A percentile compares a stretch with the other conserved stretches of the same genome.
Conservation (phyloP, 2,797 vertebrate genomes). For the Notolepis coatsorum region DNA sequence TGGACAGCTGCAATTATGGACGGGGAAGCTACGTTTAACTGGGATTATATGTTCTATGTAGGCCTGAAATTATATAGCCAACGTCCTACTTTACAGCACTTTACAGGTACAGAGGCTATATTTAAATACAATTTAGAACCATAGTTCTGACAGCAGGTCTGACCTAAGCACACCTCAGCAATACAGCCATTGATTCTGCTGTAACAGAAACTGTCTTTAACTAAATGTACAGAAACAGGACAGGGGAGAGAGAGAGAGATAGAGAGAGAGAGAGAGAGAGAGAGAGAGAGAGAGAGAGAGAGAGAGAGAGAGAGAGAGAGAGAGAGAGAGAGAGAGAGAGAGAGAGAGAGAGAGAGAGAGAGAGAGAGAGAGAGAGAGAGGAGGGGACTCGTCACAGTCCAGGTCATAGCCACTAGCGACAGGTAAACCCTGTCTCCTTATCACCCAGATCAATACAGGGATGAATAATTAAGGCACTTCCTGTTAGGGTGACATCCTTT, state of each 20-base stretch:
- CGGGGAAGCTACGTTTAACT: too few relatives aligned
- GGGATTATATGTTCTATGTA: too few relatives aligned
- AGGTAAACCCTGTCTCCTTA: slow-evolving; percentile 49
- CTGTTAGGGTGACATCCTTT: slow-evolving; percentile 26
- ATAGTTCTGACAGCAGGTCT: slow-evolving; percentile 4
- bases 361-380: slow-evolving; percentile 16
- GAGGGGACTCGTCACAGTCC: slow-evolving; percentile 40
- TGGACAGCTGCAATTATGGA: too few relatives aligned
- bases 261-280: neutral
- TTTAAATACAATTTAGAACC: too few relatives aligned
- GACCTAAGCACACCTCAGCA: slow-evolving; percentile 11
- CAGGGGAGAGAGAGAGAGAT: slow-evolving; percentile 55
- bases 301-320: neutral
- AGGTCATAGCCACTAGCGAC: slow-evolving; percentile 51
- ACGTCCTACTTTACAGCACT: too few relatives aligned
- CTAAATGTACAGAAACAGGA: slow-evolving; percentile 55
- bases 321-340: neutral
- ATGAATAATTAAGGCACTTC: slow-evolving; percentile 66
- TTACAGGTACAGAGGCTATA: too few relatives aligned
- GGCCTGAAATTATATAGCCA: too few relatives aligned
- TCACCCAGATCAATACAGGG: slow-evolving; percentile 59
- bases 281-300: neutral
- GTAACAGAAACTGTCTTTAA: slow-evolving; percentile 55
- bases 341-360: slow-evolving; percentile 18
- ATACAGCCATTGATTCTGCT: slow-evolving; percentile 43